Evolutionary conservation across 2,113 vertebrate species (phyloP).

Genomic region (Balaenoptera acutorostrata): DNA sequence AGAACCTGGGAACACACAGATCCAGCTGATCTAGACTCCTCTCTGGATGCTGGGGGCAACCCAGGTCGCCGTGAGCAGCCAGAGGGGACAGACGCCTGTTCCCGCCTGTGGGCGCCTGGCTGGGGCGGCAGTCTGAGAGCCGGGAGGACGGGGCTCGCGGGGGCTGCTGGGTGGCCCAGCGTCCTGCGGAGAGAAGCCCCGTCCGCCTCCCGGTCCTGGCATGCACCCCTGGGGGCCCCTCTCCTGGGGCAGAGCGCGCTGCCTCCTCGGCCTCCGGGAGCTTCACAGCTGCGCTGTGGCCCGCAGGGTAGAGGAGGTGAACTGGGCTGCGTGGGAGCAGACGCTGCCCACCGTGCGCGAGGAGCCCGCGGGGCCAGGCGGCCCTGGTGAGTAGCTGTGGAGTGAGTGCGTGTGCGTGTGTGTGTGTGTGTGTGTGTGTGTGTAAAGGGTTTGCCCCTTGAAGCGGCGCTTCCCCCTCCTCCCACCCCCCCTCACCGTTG

Average conservation of each 20-base stretch:
- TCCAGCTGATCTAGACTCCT: neutral
- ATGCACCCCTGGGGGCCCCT: neutral
- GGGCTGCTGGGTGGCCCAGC: neutral
- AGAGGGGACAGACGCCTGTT: neutral
- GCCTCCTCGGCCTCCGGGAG: neutral
- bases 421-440: neutral
- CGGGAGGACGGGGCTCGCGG: neutral
- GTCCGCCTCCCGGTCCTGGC: neutral
- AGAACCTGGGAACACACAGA: neutral
- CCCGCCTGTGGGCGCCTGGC: neutral
- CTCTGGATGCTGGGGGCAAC: neutral
- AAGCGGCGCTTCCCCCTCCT: neutral
- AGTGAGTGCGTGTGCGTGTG: neutral
- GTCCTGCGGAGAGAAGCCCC: neutral
- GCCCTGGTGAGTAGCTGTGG: slow-evolving; percentile 72
- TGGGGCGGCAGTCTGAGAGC: neutral
- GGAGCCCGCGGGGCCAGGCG: slow-evolving; percentile 81
- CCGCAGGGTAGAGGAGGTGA: slow-evolving; percentile 91
- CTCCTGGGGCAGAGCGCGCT: neutral
- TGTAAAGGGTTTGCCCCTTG: neutral
- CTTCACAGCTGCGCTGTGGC: neutral
- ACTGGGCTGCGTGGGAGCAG: slow-evolving; percentile 93
- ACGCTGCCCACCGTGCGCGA: slow-evolving; percentile 88
- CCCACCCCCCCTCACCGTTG: too few relatives aligned
- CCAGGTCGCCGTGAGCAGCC: neutral